Conservation (phyloP, 2,888 invertebrate species). For the Drosophila dives region DNA sequence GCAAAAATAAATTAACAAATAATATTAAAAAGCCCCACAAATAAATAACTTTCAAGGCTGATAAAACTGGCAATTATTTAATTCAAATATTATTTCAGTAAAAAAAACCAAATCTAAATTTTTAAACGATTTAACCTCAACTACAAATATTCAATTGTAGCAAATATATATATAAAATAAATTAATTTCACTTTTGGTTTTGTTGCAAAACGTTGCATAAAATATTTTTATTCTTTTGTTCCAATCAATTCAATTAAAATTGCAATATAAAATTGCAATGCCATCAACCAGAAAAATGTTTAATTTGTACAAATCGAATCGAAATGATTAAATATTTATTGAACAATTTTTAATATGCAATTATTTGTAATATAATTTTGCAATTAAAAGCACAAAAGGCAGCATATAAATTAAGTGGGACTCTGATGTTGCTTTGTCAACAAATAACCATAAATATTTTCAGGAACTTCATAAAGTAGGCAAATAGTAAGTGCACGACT, state of each 20-base stretch:
- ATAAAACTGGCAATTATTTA: neutral
- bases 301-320: neutral
- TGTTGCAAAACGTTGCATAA: neutral
- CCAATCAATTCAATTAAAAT: neutral
- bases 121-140: neutral
- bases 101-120: neutral
- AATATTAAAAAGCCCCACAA: neutral
- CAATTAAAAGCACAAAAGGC: neutral
- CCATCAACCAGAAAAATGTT: neutral
- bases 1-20: neutral
- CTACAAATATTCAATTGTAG: neutral
- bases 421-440: neutral
- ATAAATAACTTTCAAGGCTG: neutral
- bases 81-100: neutral
- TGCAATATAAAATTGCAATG: neutral
- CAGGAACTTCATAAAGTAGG: neutral
- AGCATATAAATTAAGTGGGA: neutral
- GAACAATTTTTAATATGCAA: neutral
- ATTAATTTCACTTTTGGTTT: accelerated
- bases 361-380: neutral
- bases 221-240: neutral
- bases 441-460: neutral
- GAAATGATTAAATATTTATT: neutral
- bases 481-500: neutral
- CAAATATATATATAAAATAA: neutral